Evolutionary conservation across 2,113 vertebrate species (phyloP), one percentile per base, ranked within the genome.

Genomic region (Columba janthina): DNA sequence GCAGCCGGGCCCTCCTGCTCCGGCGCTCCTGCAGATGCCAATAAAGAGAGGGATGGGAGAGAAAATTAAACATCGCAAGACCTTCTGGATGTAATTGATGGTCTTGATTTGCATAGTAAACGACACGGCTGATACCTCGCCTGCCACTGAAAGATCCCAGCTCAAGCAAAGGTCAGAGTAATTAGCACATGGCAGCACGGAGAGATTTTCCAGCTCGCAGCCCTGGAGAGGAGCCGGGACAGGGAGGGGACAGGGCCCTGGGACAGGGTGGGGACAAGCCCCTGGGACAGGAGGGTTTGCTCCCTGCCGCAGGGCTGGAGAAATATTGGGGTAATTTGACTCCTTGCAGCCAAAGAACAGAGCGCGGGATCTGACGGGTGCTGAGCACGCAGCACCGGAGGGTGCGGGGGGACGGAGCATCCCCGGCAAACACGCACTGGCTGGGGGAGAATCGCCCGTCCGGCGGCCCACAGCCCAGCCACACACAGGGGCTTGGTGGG

Each of bases 31-130:
- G 70, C 83, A 88, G 80, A 91, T 71, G 84, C 65, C 95, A 94
- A 86, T 72, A 67, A 84, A 92, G 74, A 88, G 73, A 90, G 81
- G 88, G 74, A 90, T 34, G 42, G 85, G 76, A 89, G 85, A 90
- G 86, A 67, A 89, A 94, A 97, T 96, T 81, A 97, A 96, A 95
- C 72, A 81, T 88, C 74, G 29, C 2, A 5, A 90, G 93, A 96
- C 88, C 89, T 94, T 92, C 92, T 90, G 80, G 85, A 87, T 90
- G 82, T 94, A 97, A 97, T 66, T 94, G 95, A 97, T 96, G 89
- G 94, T 94, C 95, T 94, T 80, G 9, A 95, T 97, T 97, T 97
- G 96, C 96, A 97, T 97, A 95, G 92, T 60, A 96, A 97, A 97
- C 96, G 88, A 97, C 94, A 96, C 12, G 25, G 89, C 46, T 84